Evolutionary conservation across 2,113 vertebrate species (phyloP).

Genomic region (Atractosteus spatula): DNA sequence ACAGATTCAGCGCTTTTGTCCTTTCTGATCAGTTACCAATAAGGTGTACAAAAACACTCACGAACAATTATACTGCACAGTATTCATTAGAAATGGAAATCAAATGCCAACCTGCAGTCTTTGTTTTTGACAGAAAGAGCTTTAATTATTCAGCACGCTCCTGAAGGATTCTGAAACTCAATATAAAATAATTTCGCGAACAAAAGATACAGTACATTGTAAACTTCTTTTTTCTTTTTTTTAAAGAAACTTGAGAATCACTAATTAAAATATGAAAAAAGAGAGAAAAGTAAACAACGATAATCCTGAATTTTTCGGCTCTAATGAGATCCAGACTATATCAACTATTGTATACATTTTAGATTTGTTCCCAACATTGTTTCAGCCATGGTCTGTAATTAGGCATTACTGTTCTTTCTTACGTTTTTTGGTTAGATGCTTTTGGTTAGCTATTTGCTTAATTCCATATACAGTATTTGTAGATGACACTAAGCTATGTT

Average conservation of each 20-base stretch:
- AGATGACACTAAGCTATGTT: too few relatives aligned
- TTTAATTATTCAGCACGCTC: constrained; percentile 12
- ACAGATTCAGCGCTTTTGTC: constrained; percentile 10
- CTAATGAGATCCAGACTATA: too few relatives aligned
- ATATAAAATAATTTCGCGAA: not conserved
- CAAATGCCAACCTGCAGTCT: constrained; percentile 2
- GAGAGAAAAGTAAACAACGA: not conserved
- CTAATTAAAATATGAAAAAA: constrained; percentile 4
- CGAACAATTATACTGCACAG: not conserved
- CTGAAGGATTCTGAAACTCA: not conserved
- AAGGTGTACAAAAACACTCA: constrained; percentile 19
- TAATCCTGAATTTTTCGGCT: too few relatives aligned
- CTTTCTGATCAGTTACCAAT: constrained; percentile 36
- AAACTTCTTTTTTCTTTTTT: not conserved
- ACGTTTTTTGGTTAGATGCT: too few relatives aligned
- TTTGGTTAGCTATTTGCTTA: too few relatives aligned
- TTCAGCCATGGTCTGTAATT: too few relatives aligned
- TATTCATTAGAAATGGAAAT: not conserved
- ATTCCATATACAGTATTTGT: too few relatives aligned
- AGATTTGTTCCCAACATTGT: too few relatives aligned
- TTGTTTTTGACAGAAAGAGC: constrained; percentile 10
- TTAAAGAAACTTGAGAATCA: not conserved
- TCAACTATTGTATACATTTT: too few relatives aligned
- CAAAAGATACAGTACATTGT: not conserved
- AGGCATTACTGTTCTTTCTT: too few relatives aligned